Conservation (phyloP, 2,113 vertebrate genomes). For the Crocuta crocuta region DNA sequence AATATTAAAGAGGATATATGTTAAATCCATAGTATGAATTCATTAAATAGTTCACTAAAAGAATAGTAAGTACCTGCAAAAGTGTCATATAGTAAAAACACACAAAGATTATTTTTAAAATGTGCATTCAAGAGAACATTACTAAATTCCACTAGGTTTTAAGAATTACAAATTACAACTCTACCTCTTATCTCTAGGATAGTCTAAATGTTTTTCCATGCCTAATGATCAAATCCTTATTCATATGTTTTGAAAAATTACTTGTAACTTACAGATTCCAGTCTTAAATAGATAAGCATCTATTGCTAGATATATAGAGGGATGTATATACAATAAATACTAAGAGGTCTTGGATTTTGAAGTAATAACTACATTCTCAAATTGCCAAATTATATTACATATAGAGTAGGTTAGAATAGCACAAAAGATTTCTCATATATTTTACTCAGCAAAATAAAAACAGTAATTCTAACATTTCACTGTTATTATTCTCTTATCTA, state of each 20-base stretch:
- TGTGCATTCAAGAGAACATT: neutral
- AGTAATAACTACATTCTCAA: neutral
- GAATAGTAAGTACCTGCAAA: neutral
- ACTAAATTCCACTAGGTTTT: neutral
- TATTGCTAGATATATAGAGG: neutral
- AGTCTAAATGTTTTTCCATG: neutral
- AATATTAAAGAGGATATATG: neutral
- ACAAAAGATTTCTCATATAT: neutral
- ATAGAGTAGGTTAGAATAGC: neutral
- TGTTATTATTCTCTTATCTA: neutral
- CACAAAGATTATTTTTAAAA: neutral
- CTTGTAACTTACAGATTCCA: neutral
- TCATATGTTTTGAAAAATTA: neutral
- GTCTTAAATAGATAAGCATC: neutral
- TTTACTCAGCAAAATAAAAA: neutral
- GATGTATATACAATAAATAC: neutral
- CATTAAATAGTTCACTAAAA: neutral
- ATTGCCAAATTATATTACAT: neutral
- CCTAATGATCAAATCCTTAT: neutral
- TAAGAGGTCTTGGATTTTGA: neutral
- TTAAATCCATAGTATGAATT: neutral
- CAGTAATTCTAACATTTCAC: neutral
- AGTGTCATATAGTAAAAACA: neutral
- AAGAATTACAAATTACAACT: neutral
- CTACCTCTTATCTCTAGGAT: neutral